Base-by-base conservation (phyloP, 2,113 vertebrate genomes). In the Diphyllodes magnificus region DNA sequence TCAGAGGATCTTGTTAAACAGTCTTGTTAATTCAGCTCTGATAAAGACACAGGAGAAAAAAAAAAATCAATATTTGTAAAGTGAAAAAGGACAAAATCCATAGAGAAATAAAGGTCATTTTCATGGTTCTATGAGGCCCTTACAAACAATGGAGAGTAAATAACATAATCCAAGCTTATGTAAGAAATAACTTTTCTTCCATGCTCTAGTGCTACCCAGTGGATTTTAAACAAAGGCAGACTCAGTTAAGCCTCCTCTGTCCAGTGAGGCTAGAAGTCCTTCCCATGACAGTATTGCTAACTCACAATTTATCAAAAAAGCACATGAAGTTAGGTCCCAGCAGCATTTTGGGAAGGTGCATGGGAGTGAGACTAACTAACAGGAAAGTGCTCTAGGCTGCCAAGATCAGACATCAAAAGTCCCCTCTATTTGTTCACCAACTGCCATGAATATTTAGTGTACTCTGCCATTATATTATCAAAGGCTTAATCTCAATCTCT, bases 101-200 rank as follows among this genome's bases (percentile, higher is more conserved):
- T 73, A 87, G 86, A 93, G 91, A 95, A 96, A 97, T 94, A 97
- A 96, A 96, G 91, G 95, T 94, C 78, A 95, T 95, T 94, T 96
- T 91, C 92, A 94, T 0, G 18, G 61, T 91, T 93, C 91, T 79
- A 44, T 60, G 88, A 96, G 65, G 76, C 57, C 80, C 80, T 86
- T 71, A 92, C 72, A 93, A 96, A 95, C 82, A 94, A 93, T 27
- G 42, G 72, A 83, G 66, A 66, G 88, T 82, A 96, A 96, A 96
- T 86, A 97, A 93, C 83, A 80, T 95, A 93, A 95, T 96, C 88
- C 89, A 89, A 92, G 86, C 66, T 89, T 94, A 88, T 82, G 72
- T 79, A 92, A 93, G 92, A 81, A 93, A 93, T 33, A 4, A 79
- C 86, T 94, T 93, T 90, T 82, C 73, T 75, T 90, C 80, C 90